Percentiles rank a stretch among this genome's conserved stretches.
Evolutionary conservation across 2,888 invertebrate species (phyloP).

Genomic region (Lasioglossum pauxillum): DNA sequence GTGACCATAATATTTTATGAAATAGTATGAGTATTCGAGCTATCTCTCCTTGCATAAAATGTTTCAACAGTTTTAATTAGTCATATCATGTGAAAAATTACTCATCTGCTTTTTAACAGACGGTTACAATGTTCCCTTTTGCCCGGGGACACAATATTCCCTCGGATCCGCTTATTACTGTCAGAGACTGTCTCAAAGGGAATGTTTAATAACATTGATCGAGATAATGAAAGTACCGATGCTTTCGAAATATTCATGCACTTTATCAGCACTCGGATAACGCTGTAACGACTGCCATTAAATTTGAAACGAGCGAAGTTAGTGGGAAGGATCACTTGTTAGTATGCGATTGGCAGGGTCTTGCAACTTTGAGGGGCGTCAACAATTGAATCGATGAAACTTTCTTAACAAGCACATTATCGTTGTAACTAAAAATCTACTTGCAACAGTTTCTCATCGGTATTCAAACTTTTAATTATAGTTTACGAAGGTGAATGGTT

Average conservation of each 20-base stretch:
- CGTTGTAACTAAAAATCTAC: too few relatives aligned
- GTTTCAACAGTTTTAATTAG: too few relatives aligned
- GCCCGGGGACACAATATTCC: not conserved
- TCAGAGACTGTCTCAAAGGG: not conserved
- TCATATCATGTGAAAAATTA: too few relatives aligned
- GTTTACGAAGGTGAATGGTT: too few relatives aligned
- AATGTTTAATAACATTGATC: not conserved
- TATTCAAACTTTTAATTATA: too few relatives aligned
- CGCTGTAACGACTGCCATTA: constrained; percentile 18
- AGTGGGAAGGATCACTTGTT: not conserved
- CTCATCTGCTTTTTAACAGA: too few relatives aligned
- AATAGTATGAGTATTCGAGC: not conserved
- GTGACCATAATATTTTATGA: not conserved
- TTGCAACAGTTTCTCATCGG: too few relatives aligned
- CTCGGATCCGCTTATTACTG: constrained; percentile 14
- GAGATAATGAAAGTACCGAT: not conserved
- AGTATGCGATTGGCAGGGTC: too few relatives aligned
- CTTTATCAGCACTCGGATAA: not conserved
- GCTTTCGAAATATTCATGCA: not conserved
- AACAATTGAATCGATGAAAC: too few relatives aligned
- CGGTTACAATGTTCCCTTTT: not conserved
- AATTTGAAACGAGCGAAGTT: constrained; percentile 4
- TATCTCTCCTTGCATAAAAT: not conserved
- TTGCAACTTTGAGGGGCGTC: too few relatives aligned
- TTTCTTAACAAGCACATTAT: too few relatives aligned